Evolutionary conservation across 2,888 invertebrate genomes (phyloP).

Genomic region (Abrostola tripartita): DNA sequence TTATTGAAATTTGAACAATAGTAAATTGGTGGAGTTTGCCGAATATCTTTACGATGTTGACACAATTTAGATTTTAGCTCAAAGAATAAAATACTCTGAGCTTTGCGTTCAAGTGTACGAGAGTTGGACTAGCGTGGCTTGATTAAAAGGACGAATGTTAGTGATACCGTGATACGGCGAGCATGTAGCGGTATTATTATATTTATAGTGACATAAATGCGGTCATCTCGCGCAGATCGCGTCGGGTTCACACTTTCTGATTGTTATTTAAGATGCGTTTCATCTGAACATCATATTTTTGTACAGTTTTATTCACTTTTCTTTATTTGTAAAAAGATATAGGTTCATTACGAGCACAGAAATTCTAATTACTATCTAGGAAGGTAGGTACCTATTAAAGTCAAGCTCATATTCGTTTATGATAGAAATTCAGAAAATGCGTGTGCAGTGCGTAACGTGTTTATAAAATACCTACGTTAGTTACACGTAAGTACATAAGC

Average conservation of each 20-base stretch:
- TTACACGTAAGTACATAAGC: no score
- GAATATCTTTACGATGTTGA: slow-evolving; percentile 47
- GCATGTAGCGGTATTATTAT: slow-evolving; percentile 31
- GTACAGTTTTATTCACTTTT: no score
- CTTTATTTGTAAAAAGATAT: no score
- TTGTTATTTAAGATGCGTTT: slow-evolving; percentile 14
- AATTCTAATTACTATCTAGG: no score
- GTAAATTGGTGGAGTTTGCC: slow-evolving; percentile 49
- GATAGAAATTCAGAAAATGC: no score
- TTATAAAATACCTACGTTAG: no score
- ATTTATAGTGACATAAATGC: slow-evolving; percentile 36
- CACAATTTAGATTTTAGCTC: slow-evolving; percentile 41
- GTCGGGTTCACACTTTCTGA: slow-evolving; percentile 29
- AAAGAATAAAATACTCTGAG: neutral
- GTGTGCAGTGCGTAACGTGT: no score
- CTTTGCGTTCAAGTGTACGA: slow-evolving; percentile 35
- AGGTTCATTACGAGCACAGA: no score
- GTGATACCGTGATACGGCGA: slow-evolving; percentile 11
- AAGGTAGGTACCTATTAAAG: no score
- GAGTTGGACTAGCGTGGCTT: slow-evolving; percentile 26
- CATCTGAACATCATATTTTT: neutral
- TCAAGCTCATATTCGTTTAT: no score
- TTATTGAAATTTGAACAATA: slow-evolving; percentile 52
- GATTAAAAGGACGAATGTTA: slow-evolving; percentile 39
- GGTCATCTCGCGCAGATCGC: slow-evolving; percentile 17